These are phyloP conservation scores for Pimpla rufipes DNA, from an alignment of 2,888 invertebrate genomes.

Conservation along the genomic window DNA sequence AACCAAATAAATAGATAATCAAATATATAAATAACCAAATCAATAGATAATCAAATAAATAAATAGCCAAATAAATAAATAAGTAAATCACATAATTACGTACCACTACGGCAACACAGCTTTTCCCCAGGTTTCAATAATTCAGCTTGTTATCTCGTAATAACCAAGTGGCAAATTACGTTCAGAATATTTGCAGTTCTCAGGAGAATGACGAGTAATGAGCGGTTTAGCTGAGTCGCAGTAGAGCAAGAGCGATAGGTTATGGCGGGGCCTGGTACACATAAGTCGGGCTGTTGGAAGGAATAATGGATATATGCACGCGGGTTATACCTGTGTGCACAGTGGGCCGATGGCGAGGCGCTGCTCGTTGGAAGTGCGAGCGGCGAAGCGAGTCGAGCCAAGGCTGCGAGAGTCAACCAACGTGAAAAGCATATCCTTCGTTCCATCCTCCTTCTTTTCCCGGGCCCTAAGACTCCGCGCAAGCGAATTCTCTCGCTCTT, in stretches of 20 bases:
- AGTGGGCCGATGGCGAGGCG: constrained; percentile 24
- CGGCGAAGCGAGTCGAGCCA: constrained; percentile 73
- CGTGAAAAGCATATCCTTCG: constrained; percentile 69
- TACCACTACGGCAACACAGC: not conserved
- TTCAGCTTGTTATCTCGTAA: not conserved
- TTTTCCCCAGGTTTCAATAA: not conserved
- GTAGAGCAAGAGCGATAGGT: constrained; percentile 16
- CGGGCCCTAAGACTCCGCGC: not conserved
- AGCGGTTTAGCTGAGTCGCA: constrained; percentile 31
- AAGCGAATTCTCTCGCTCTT: constrained; percentile 26
- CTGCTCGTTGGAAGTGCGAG: constrained; percentile 66
- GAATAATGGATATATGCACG: constrained; percentile 56
- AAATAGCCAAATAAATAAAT: not conserved
- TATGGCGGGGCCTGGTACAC: not conserved
- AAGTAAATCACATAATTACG: not conserved
- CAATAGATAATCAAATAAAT: not conserved
- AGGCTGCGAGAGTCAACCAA: constrained; percentile 73
- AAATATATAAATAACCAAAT: too few relatives aligned
- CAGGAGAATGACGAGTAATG: constrained; percentile 54
- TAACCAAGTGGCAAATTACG: not conserved
- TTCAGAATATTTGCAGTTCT: constrained; percentile 49
- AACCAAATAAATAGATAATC: too few relatives aligned
- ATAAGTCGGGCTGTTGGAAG: not conserved
- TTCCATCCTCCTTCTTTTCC: constrained; percentile 54
- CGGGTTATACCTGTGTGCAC: constrained; percentile 20